Percentiles rank a stretch among this genome's conserved stretches.
Evolutionary conservation across 2,797 vertebrate genomes (phyloP).

Genomic region (Gambusia yucatana): DNA sequence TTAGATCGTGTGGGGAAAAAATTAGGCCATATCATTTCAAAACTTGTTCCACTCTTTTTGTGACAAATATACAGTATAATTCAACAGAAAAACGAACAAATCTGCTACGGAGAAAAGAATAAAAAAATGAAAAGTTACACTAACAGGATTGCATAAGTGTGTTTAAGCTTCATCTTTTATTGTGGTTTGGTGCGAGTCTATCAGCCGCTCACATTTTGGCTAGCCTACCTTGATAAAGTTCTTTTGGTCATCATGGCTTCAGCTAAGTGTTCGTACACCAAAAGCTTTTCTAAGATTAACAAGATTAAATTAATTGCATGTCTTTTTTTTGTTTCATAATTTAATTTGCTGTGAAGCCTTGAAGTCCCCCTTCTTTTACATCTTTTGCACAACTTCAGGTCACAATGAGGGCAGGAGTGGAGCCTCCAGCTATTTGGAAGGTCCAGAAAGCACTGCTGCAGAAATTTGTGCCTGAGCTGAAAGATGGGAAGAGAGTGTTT

Average conservation of each 20-base stretch:
- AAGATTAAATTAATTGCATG: not conserved
- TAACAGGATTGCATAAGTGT: not conserved
- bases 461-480: conserved; percentile 97
- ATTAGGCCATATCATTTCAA: not conserved
- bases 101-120: not conserved
- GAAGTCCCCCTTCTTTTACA: conserved; percentile 17
- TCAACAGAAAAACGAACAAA: not conserved
- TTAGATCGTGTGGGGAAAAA: not conserved
- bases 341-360: conserved; percentile 1
- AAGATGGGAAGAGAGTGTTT: conserved; percentile 94
- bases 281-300: not conserved
- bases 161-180: not conserved
- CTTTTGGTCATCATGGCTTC: not conserved
- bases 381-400: conserved; percentile 74
- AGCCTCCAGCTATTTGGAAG: conserved; percentile 99
- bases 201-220: not conserved
- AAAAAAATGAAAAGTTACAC: not conserved
- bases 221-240: not conserved
- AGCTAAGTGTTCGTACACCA: not conserved
- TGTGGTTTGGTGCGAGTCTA: no score
- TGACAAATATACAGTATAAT: not conserved
- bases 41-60: not conserved
- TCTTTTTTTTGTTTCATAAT: not conserved
- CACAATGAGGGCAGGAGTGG: conserved; percentile 89
- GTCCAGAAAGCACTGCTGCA: conserved; percentile 98